Evolutionary conservation across 2,888 invertebrate genomes (phyloP), one percentile per base, ranked within the genome.

Genomic region (Philereme transversata): DNA sequence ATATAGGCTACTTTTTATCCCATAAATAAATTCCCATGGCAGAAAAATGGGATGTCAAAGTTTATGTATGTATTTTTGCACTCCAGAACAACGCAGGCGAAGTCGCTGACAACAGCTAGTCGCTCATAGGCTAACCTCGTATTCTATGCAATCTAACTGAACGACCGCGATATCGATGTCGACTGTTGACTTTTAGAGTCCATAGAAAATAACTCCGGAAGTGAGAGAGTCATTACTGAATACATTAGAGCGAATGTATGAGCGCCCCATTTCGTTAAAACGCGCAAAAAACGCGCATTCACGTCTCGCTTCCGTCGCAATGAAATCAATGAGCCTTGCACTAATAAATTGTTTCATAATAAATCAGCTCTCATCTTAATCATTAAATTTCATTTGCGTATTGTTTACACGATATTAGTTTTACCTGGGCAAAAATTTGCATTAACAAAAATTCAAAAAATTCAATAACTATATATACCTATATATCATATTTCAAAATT

Each of bases 241-340:
- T 40, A 40, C 62, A 50, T 62, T 58, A 58, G 38, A 47, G 54
- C 43, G 43, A 8, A 45, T 38, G 35, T 40, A 38, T 48, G 52
- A 11, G 50, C 63, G 60, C 64, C 59, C 61, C 61, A 62, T 63
- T 62, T 62, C 68, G 61, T 63, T 67, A 71, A 69, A 72, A 64
- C 67, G 68, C 67, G 63, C 59, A 73, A 67, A 75, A 70, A 70
- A 58, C 63, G 67, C 63, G 58, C 51, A 57, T 46, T 45, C 44
- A 54, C 56, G 59, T 56, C 45, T 64, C 62, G 56, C 52, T 65
- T 60, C 60, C 64, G 59, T 54, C 58, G 50, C 58, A 53, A 33
- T 58, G 35, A 49, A 64, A 61, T 62, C 68, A 71, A 68, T 62
- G 60, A 56, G 54, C 61, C 67, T 59, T 65, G 68, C 66, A 62